phyloP scores from a whole-genome alignment of 2,113 vertebrate genomes.

The Piliocolobus tephrosceles region DNA sequence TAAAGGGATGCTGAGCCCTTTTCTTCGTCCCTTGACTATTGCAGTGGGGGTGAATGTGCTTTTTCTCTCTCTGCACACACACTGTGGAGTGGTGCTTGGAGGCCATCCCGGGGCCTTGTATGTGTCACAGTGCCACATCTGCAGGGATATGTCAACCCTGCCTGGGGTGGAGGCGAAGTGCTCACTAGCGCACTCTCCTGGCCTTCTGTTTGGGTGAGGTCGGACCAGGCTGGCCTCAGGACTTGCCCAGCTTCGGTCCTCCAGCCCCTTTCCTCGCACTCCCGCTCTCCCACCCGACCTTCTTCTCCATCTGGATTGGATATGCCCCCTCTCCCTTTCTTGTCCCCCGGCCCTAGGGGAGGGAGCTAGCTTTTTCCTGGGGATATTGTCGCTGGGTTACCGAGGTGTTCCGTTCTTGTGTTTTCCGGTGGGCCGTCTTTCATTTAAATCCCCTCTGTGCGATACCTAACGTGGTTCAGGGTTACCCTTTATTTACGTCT shows the following conservation, averaged over 20 bases:
- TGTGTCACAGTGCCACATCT: background rate
- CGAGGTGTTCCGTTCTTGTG: background rate
- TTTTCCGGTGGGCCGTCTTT: background rate
- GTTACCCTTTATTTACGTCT: background rate
- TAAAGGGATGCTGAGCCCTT: background rate
- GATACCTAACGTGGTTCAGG: background rate
- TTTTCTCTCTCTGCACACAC: background rate
- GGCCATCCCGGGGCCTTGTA: rapidly evolving
- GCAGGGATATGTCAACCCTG: background rate
- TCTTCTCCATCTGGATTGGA: background rate
- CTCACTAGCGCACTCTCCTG: background rate
- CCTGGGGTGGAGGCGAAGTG: background rate
- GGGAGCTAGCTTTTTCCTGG: background rate
- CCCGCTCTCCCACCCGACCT: background rate
- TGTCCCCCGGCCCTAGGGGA: background rate
- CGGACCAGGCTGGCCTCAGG: rapidly evolving
- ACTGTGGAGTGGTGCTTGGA: background rate
- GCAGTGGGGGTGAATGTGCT: rapidly evolving
- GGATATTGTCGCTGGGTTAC: no score
- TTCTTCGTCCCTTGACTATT: background rate
- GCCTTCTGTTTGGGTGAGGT: background rate
- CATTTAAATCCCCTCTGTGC: background rate
- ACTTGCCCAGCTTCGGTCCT: background rate
- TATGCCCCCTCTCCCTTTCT: background rate
- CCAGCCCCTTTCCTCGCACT: background rate